Evolutionary conservation across 2,113 vertebrate species (phyloP).

Genomic region (Datnioides undecimradiatus): DNA sequence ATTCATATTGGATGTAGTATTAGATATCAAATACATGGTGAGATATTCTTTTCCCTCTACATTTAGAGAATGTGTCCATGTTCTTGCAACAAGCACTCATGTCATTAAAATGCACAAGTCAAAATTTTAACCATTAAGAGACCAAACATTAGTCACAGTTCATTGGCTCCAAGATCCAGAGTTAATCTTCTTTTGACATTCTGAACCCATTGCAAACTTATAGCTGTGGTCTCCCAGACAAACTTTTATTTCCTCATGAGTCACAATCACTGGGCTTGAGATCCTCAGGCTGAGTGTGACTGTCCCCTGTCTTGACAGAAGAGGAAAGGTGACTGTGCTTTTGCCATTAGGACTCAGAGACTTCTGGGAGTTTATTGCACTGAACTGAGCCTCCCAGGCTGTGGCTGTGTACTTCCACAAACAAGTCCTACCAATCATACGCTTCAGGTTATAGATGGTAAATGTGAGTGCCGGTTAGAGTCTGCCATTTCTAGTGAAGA

Average conservation of each 20-base stretch:
- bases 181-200: slow-evolving; percentile 26
- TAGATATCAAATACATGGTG: no score
- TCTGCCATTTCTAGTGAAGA: slow-evolving; percentile 15
- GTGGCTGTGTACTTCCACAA: slow-evolving; percentile 27
- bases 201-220: slow-evolving; percentile 25
- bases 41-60: slow-evolving; percentile 3
- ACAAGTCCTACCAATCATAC: slow-evolving; percentile 24
- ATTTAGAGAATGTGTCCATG: slow-evolving; percentile 11
- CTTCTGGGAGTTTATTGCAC: slow-evolving; percentile 27
- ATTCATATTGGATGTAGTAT: no score
- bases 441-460: slow-evolving; percentile 24
- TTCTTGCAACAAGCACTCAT: slow-evolving; percentile 4
- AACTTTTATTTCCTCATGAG: slow-evolving; percentile 58
- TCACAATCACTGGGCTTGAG: slow-evolving; percentile 35
- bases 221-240: slow-evolving; percentile 2
- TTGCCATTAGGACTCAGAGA: slow-evolving; percentile 33
- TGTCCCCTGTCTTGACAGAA: slow-evolving; percentile 53
- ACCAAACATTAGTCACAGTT: slow-evolving; percentile 9
- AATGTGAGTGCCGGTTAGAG: slow-evolving; percentile 30
- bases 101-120: slow-evolving; percentile 30
- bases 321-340: slow-evolving; percentile 58
- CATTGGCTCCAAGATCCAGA: slow-evolving; percentile 23
- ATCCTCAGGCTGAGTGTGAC: slow-evolving; percentile 45
- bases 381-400: slow-evolving; percentile 34
- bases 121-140: slow-evolving; percentile 1